Percentiles rank a stretch among this genome's conserved stretches.
Conservation (phyloP, 2,113 vertebrate genomes). For the Cavia porcellus region DNA sequence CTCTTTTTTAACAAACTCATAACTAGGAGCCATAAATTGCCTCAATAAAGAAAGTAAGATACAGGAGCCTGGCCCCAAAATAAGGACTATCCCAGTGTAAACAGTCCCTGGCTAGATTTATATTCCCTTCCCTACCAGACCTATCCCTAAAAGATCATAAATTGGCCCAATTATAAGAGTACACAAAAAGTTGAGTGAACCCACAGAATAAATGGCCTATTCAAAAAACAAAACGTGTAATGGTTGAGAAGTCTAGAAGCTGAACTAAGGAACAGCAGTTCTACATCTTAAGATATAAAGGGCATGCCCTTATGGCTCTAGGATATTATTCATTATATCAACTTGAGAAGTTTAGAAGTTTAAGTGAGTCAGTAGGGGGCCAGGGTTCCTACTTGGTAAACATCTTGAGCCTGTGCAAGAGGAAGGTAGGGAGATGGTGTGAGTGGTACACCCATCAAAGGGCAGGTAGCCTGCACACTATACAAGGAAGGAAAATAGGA, state of each 20-base stretch:
- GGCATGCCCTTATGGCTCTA: too few species aligned
- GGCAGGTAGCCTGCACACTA: background rate
- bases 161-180: background rate
- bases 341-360: too few species aligned
- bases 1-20: background rate
- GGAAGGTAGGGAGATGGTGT: background rate
- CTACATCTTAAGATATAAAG: too few species aligned
- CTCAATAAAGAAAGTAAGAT: background rate
- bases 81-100: background rate
- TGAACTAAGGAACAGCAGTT: too few species aligned
- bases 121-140: background rate
- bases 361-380: background rate
- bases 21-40: background rate
- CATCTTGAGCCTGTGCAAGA: background rate
- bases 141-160: background rate
- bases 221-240: background rate
- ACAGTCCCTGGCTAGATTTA: background rate
- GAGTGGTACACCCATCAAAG: background rate
- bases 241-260: too few species aligned
- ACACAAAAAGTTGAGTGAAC: background rate
- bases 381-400: background rate
- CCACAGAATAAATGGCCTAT: background rate
- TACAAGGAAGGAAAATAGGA: background rate
- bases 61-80: background rate
- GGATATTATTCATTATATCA: too few species aligned